Percentiles rank a stretch among this genome's conserved stretches.
These are phyloP conservation scores for Novumbra hubbsi DNA, from an alignment of 2,797 vertebrate species.

Conservation along the genomic window DNA sequence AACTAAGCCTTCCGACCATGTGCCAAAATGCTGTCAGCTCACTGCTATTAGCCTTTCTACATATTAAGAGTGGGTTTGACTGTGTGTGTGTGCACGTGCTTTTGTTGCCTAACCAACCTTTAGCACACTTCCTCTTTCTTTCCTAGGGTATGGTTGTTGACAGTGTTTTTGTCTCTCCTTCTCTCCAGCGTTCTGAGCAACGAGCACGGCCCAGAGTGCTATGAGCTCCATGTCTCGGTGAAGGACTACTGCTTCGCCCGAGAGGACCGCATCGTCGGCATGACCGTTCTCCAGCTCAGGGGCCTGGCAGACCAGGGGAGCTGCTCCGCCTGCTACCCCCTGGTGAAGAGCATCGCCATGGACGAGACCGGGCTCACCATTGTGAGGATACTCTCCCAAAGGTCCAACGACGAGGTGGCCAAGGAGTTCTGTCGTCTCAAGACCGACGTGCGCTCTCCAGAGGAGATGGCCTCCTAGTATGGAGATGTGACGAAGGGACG, in stretches of 20 bases:
- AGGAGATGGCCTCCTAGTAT: slow-evolving; percentile 76
- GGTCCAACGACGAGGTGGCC: slow-evolving; percentile 93
- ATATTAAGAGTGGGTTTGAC: slow-evolving; percentile 6
- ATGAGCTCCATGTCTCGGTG: slow-evolving; percentile 92
- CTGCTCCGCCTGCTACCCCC: slow-evolving; percentile 82
- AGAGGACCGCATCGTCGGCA: slow-evolving; percentile 90
- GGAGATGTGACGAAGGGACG: background rate
- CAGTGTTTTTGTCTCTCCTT: background rate
- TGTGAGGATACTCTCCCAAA: slow-evolving; percentile 95
- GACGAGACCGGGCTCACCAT: slow-evolving; percentile 95
- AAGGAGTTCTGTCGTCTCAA: slow-evolving; percentile 98
- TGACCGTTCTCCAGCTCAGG: slow-evolving; percentile 90
- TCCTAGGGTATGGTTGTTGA: background rate
- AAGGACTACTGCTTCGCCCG: slow-evolving; percentile 99
- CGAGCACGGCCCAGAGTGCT: slow-evolving; percentile 85
- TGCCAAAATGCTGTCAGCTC: slow-evolving; percentile 17
- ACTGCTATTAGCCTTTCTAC: background rate
- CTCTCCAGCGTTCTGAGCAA: slow-evolving; percentile 82
- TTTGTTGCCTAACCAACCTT: background rate
- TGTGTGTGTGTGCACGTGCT: slow-evolving; percentile 6
- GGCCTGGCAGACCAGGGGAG: slow-evolving; percentile 83
- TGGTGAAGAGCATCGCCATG: slow-evolving; percentile 82
- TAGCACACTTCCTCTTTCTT: background rate
- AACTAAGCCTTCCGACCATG: slow-evolving; percentile 33
- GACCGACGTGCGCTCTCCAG: slow-evolving; percentile 86